These are phyloP conservation scores for Agrypnia vestita DNA, from an alignment of 1,140 invertebrate species.

Conservation along the genomic window DNA sequence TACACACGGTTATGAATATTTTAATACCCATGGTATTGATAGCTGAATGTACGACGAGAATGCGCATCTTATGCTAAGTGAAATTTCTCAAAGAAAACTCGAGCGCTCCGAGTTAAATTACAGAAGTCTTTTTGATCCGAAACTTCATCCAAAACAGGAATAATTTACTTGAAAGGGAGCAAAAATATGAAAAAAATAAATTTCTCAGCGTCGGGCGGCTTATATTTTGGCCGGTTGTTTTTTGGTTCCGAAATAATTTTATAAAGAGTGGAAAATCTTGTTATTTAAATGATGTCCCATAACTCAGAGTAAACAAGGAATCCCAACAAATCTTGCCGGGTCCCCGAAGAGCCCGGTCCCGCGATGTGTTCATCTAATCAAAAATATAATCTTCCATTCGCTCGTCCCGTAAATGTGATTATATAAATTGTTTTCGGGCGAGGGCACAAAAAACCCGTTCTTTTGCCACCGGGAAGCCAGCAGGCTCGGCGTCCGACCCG, in stretches of 20 bases:
- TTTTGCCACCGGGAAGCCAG: constrained; percentile 40
- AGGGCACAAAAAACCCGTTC: constrained; percentile 51
- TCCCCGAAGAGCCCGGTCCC: constrained; percentile 42
- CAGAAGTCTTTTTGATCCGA: too few species aligned
- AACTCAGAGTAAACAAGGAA: constrained; percentile 58
- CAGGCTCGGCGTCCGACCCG: constrained; percentile 2
- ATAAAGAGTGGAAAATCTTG: constrained; percentile 48
- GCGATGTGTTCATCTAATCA: constrained; percentile 60
- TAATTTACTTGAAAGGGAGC: too few species aligned
- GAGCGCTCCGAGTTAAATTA: too few species aligned
- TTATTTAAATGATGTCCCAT: constrained; percentile 48
- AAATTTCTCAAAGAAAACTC: background rate
- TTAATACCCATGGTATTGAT: constrained; percentile 35
- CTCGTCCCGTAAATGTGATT: constrained; percentile 60
- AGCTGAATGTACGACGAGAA: constrained; percentile 7
- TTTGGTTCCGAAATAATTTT: constrained; percentile 40
- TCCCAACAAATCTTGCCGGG: constrained; percentile 52
- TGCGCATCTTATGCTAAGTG: constrained; percentile 6
- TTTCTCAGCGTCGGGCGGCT: background rate
- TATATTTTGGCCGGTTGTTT: constrained; percentile 1
- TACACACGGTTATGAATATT: constrained; percentile 61
- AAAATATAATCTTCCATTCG: constrained; percentile 62
- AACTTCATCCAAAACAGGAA: too few species aligned
- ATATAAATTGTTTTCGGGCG: constrained; percentile 60
- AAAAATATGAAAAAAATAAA: background rate